Evolutionary conservation across 2,113 vertebrate genomes (phyloP).

Genomic region (Nipponia nippon): DNA sequence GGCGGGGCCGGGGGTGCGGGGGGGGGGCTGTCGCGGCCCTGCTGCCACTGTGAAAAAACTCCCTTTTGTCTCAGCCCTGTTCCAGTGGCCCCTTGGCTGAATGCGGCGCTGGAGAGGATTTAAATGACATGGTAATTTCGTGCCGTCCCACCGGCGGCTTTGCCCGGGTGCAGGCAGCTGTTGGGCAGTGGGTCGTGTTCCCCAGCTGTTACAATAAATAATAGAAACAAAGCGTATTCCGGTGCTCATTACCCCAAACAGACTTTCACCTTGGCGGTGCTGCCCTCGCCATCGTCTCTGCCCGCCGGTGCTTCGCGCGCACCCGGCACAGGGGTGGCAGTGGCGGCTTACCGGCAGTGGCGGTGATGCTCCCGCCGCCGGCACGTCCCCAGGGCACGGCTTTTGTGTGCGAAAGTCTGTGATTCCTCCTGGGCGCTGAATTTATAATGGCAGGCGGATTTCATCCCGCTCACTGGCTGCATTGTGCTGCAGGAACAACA

Average conservation of each 20-base stretch:
- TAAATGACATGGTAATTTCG: constrained; percentile 63
- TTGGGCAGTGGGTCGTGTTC: constrained; percentile 5
- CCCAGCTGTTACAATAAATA: constrained; percentile 48
- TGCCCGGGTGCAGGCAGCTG: constrained; percentile 26
- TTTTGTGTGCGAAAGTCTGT: constrained; percentile 31
- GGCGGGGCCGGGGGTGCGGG: background rate
- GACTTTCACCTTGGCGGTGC: background rate
- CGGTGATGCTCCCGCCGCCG: background rate
- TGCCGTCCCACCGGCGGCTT: constrained; percentile 9
- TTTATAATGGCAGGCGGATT: constrained; percentile 59
- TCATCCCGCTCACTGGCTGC: constrained; percentile 36
- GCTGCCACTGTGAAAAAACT: background rate
- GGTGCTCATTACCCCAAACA: background rate
- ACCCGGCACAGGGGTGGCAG: rapidly evolving
- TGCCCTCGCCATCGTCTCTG: background rate
- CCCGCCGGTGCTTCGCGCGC: rapidly evolving
- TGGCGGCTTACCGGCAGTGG: rapidly evolving
- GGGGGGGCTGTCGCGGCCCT: background rate
- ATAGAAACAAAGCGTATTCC: background rate
- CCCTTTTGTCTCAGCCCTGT: constrained; percentile 26
- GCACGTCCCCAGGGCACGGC: background rate
- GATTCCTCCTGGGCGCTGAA: constrained; percentile 28
- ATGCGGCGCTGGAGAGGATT: constrained; percentile 24
- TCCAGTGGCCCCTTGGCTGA: constrained; percentile 28
- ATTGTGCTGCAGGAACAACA: constrained; percentile 54